phyloP scores from a whole-genome alignment of 2,113 vertebrate genomes.

The Gambusia holbrooki region DNA sequence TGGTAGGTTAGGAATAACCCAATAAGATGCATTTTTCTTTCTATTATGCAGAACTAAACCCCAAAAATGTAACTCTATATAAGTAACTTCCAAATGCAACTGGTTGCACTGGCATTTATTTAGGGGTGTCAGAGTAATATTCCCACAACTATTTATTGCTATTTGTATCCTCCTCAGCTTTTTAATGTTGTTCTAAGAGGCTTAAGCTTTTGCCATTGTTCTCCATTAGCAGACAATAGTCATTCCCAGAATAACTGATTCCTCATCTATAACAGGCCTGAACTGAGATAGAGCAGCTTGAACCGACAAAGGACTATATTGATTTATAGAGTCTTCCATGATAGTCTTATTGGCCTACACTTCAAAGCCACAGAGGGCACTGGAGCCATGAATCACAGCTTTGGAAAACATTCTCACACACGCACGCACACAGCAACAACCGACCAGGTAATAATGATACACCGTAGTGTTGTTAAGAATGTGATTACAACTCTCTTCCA shows the following conservation, averaged over 20 bases:
- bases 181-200: not conserved
- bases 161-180: not conserved
- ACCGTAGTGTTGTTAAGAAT: constrained; percentile 52
- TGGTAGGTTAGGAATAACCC: too few species aligned
- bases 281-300: constrained; percentile 66
- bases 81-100: too few species aligned
- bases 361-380: constrained; percentile 69
- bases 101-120: too few species aligned
- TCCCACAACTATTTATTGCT: not conserved
- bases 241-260: constrained; percentile 51
- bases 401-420: too few species aligned
- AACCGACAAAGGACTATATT: constrained; percentile 74
- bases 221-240: not conserved
- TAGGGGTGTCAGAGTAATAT: too few species aligned
- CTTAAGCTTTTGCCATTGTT: not conserved
- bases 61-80: too few species aligned
- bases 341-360: constrained; percentile 74
- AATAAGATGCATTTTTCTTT: not conserved
- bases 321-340: constrained; percentile 76
- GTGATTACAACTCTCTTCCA: constrained; percentile 46
- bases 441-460: constrained; percentile 59
- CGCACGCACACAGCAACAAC: constrained; percentile 6
- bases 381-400: constrained; percentile 53
- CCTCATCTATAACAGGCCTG: constrained; percentile 72
- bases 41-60: not conserved